Base-by-base conservation (phyloP, 2,888 invertebrate genomes). In the Cyclophora punctaria region DNA sequence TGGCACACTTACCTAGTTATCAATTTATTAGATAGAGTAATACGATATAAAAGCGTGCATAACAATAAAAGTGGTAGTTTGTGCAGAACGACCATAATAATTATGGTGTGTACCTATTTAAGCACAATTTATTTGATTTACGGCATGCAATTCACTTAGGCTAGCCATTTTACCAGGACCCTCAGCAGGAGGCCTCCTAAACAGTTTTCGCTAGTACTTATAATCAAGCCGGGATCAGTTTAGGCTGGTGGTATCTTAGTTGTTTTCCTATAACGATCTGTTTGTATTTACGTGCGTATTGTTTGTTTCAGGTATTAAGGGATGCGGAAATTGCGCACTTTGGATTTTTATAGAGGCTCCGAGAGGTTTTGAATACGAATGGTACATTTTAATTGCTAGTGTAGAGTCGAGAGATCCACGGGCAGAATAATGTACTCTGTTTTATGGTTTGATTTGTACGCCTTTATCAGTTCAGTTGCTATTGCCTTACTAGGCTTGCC, bases 221-320 rank as follows among this genome's bases (percentile, higher is more conserved):
- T 56, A 57, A 62, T 56, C 49, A 55, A 51, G 48, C 48, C 52
- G 53, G 57, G 75, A 34, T 64, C 68, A 51, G 7, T 45, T 55
- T 62, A 56, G 7, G 35, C 41, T 69, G 66, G 64, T 56, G 49
- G 48, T 52, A 55, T 55, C 46, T 56, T 62, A 60, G 56, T 67
- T 69, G 64, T 71, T 71, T 66, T 59, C 63, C 59, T 66, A 58
- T 60, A 56, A 59, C 54, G 63, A 68, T 66, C 60, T 67, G 62
- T 73, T 71, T 69, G 65, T 72, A 71, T 74, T 78, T 65, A 79
- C 64, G 62, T 67, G 57, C 62, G 48, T 69, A 69, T 75, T 75
- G 69, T 78, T 79, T 76, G 78, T 83, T 83, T 52, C 82, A 83
- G 82, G 83, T 83, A 83, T 34, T 64, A 48, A 67, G 60, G 64